Base-by-base conservation (phyloP, 2,113 vertebrate genomes). In the Pungitius pungitius region DNA sequence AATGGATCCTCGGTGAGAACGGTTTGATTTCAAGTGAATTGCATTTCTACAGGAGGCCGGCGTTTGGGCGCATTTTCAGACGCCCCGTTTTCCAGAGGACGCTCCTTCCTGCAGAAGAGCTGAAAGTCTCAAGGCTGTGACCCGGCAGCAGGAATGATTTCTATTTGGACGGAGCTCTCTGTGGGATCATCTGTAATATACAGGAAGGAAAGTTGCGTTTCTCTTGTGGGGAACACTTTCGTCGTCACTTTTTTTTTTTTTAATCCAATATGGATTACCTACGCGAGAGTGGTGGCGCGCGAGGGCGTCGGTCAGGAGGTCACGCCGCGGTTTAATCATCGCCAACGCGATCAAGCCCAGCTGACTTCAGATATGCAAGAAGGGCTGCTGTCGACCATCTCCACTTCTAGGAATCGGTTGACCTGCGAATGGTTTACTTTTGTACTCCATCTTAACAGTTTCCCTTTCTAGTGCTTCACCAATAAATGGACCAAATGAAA, bases 251-350 rank as follows among this genome's bases (percentile, higher is more conserved):
- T 90, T n/a, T n/a, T n/a, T n/a, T n/a, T n/a, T n/a, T n/a, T n/a
- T n/a, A n/a, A 98, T 98, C 97, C 96, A 99, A 99, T 98, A 98
- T 98, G 97, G 97, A 98, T 98, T 96, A 98, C 94, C 95, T 95
- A 95, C 93, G 94, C 94, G n/a, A n/a, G n/a, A n/a, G n/a, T n/a
- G n/a, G n/a, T n/a, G n/a, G n/a, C n/a, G n/a, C n/a, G n/a, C n/a
- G n/a, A n/a, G n/a, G n/a, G n/a, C n/a, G n/a, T n/a, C n/a, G n/a
- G n/a, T n/a, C n/a, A n/a, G n/a, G n/a, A n/a, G n/a, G n/a, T n/a
- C n/a, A n/a, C n/a, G n/a, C n/a, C n/a, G n/a, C n/a, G n/a, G n/a
- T n/a, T n/a, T n/a, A n/a, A n/a, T n/a, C n/a, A n/a, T n/a, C n/a
- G n/a, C n/a, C n/a, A n/a, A n/a, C n/a, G n/a, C n/a, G n/a, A n/a